phyloP scores from a whole-genome alignment of 2,797 vertebrate genomes.

The Chrosomus eos region DNA sequence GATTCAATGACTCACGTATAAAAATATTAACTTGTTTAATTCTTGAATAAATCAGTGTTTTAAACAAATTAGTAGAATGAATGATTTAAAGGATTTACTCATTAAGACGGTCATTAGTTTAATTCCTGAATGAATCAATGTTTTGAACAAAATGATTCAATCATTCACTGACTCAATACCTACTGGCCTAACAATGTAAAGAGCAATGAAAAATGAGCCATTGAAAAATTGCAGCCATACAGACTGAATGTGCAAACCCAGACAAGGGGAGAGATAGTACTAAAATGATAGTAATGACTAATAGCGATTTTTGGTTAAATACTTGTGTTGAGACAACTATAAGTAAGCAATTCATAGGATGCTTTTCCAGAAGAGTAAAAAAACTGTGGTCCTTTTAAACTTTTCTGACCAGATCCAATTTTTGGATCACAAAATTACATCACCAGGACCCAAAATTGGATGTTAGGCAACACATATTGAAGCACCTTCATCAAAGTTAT shows the following conservation, averaged over 20 bases:
- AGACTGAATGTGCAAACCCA: too few species aligned
- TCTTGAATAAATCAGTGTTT: neutral
- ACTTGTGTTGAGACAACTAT: neutral
- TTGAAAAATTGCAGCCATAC: too few species aligned
- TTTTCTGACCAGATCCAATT: neutral
- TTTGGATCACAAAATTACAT: neutral
- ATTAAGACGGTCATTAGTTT: too few species aligned
- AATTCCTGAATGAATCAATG: too few species aligned
- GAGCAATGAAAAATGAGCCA: too few species aligned
- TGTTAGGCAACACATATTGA: constrained; percentile 4
- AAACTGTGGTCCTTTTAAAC: neutral
- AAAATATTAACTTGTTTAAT: neutral
- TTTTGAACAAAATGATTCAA: too few species aligned
- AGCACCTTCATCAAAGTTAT: constrained; percentile 29
- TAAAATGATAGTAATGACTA: too few species aligned
- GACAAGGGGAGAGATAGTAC: too few species aligned
- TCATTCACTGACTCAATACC: neutral
- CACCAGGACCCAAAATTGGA: neutral
- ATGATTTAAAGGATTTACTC: neutral
- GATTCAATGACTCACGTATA: neutral
- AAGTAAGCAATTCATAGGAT: neutral
- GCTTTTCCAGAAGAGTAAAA: neutral
- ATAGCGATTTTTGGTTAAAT: too few species aligned
- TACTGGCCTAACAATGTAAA: too few species aligned
- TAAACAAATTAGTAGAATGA: neutral